Evolutionary conservation across 2,888 invertebrate genomes (phyloP).

Genomic region (Sphecodes monilicornis): DNA sequence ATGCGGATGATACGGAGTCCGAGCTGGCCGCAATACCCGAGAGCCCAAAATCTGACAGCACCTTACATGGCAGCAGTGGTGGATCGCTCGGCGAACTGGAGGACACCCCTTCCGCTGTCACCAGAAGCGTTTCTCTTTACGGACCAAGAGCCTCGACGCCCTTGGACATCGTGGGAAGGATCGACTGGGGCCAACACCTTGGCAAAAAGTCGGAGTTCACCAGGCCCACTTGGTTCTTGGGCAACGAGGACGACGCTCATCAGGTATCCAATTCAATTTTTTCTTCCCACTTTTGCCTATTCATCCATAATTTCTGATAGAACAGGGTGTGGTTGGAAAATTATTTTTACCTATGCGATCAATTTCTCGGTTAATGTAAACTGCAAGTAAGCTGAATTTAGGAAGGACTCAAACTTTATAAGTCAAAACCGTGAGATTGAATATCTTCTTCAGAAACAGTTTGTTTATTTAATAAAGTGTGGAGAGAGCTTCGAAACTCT

Average conservation of each 20-base stretch:
- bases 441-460: too few relatives aligned
- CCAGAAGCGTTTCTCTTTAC: constrained; percentile 65
- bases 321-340: too few relatives aligned
- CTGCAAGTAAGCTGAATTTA: too few relatives aligned
- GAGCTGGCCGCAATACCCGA: constrained; percentile 96
- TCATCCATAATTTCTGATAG: too few relatives aligned
- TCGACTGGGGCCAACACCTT: constrained; percentile 51
- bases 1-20: constrained; percentile 94
- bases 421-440: too few relatives aligned
- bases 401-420: too few relatives aligned
- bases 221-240: constrained; percentile 87
- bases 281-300: too few relatives aligned
- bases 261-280: too few relatives aligned
- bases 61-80: constrained; percentile 89
- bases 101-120: constrained; percentile 68
- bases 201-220: constrained; percentile 44
- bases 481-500: too few relatives aligned
- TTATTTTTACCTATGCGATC: too few relatives aligned
- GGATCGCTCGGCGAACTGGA: constrained; percentile 81
- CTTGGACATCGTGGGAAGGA: constrained; percentile 37
- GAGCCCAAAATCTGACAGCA: constrained; percentile 94
- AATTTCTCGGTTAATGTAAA: too few relatives aligned
- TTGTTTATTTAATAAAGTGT: too few relatives aligned
- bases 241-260: constrained; percentile 86
- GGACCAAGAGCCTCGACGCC: constrained; percentile 46